Evolutionary conservation across 2,113 vertebrate species (phyloP).

Genomic region (Orcinus orca): DNA sequence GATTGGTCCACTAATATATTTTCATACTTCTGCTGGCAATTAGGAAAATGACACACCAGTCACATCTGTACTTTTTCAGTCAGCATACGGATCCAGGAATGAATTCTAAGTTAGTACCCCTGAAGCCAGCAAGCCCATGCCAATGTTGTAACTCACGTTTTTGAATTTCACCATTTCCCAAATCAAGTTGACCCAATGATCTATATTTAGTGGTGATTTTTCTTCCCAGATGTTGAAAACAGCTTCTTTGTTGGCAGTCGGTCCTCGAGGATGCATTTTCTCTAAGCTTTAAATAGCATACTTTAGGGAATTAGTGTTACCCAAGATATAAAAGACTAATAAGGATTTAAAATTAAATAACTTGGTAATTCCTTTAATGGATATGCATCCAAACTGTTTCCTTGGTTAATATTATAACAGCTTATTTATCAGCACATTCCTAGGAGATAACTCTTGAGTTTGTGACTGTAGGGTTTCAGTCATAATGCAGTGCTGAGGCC

Average conservation of each 20-base stretch:
- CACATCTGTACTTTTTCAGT: slow-evolving; percentile 32
- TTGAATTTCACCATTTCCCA: slow-evolving; percentile 71
- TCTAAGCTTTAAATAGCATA: slow-evolving; percentile 73
- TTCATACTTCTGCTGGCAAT: neutral
- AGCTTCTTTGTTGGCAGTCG: slow-evolving; percentile 64
- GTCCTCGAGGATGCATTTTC: slow-evolving; percentile 70
- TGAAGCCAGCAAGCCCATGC: slow-evolving; percentile 30
- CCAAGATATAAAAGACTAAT: slow-evolving; percentile 74
- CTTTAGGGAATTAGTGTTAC: slow-evolving; percentile 70
- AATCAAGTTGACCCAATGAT: slow-evolving; percentile 71
- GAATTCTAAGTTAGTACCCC: slow-evolving; percentile 17
- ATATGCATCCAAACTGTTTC: slow-evolving; percentile 49
- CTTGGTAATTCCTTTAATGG: slow-evolving; percentile 55
- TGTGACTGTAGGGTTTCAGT: slow-evolving; percentile 38
- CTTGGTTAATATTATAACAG: slow-evolving; percentile 46
- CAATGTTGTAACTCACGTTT: slow-evolving; percentile 61
- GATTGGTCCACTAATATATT: neutral
- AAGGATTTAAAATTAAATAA: slow-evolving; percentile 63
- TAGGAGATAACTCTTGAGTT: slow-evolving; percentile 51
- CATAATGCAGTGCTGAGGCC: neutral
- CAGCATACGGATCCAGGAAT: slow-evolving; percentile 32
- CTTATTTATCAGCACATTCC: slow-evolving; percentile 68
- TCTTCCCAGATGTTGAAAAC: slow-evolving; percentile 77
- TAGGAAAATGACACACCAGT: neutral
- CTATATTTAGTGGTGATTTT: slow-evolving; percentile 76